These are phyloP conservation scores for Melanostoma mellinum DNA, from an alignment of 2,888 invertebrate genomes.

Conservation along the genomic window DNA sequence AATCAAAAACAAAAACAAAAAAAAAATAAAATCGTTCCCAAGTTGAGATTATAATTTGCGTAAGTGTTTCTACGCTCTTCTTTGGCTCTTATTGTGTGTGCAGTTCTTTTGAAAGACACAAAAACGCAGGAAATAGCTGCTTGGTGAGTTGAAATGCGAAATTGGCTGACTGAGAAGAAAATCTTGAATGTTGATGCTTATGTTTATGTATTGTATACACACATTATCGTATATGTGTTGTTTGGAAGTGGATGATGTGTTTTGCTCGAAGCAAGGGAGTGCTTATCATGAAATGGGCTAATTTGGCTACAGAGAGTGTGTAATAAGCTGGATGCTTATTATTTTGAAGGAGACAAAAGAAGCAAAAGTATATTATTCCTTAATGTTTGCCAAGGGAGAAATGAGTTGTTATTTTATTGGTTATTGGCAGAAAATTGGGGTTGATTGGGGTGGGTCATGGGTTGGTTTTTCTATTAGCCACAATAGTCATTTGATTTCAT, in stretches of 20 bases:
- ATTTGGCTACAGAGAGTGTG: slow-evolving; percentile 38
- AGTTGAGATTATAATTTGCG: slow-evolving; percentile 66
- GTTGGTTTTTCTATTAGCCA: background rate
- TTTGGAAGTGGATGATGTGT: slow-evolving; percentile 27
- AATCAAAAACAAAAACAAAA: background rate
- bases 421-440: background rate
- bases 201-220: slow-evolving; percentile 5
- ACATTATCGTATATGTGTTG: slow-evolving; percentile 1
- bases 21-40: slow-evolving; percentile 23
- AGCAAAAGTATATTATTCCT: slow-evolving; percentile 24
- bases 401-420: slow-evolving; percentile 32
- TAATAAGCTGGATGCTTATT: slow-evolving; percentile 23
- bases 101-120: slow-evolving; percentile 17
- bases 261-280: slow-evolving; percentile 20
- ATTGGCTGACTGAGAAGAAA: slow-evolving; percentile 49
- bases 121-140: slow-evolving; percentile 21
- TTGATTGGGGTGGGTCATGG: background rate
- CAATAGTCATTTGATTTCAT: slow-evolving; percentile 34
- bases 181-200: slow-evolving; percentile 19
- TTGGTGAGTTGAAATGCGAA: slow-evolving; percentile 16
- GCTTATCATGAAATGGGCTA: slow-evolving; percentile 42
- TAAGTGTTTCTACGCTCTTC: slow-evolving; percentile 51
- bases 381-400: slow-evolving; percentile 23
- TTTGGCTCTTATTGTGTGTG: slow-evolving; percentile 14
- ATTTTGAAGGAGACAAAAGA: slow-evolving; percentile 38